Percentiles rank a stretch among this genome's conserved stretches.
Conservation (phyloP, 2,113 vertebrate genomes). For the Oriolus oriolus region DNA sequence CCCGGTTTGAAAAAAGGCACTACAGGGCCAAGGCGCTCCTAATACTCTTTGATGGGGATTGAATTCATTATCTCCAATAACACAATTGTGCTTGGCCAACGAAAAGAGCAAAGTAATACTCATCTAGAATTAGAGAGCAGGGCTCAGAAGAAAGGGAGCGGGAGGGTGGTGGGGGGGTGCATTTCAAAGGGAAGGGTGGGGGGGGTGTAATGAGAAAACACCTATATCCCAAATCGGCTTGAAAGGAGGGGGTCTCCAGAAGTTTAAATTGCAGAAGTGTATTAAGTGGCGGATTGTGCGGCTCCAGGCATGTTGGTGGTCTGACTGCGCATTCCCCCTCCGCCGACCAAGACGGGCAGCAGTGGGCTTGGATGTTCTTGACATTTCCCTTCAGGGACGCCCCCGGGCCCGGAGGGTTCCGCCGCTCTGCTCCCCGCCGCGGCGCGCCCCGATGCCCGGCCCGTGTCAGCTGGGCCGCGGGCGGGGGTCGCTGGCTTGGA, state of each 20-base stretch:
- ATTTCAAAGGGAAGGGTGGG: slow-evolving; percentile 47
- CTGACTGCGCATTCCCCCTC: slow-evolving; percentile 1
- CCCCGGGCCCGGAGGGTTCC: background rate
- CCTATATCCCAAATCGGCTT: slow-evolving; percentile 63
- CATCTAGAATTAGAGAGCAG: slow-evolving; percentile 76
- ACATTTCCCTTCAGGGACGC: background rate
- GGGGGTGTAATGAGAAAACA: slow-evolving; percentile 50
- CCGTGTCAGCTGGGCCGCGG: background rate
- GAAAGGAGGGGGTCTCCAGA: slow-evolving; percentile 34
- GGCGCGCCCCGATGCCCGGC: background rate
- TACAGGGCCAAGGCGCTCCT: slow-evolving; percentile 86
- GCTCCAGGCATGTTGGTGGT: slow-evolving; percentile 61
- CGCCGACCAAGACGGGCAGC: background rate
- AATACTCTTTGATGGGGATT: slow-evolving; percentile 98
- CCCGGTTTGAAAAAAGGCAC: slow-evolving; percentile 77
- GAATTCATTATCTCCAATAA: slow-evolving; percentile 99
- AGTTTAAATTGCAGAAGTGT: slow-evolving; percentile 55
- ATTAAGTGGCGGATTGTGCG: slow-evolving; percentile 55
- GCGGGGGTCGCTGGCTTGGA: background rate
- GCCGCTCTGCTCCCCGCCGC: background rate
- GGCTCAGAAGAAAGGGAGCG: slow-evolving; percentile 71
- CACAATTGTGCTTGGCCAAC: slow-evolving; percentile 92
- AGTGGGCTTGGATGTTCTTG: background rate
- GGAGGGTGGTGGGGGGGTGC: slow-evolving; percentile 66
- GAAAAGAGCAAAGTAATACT: slow-evolving; percentile 97